phyloP scores from a whole-genome alignment of 2,888 invertebrate genomes.

The Lingula anatina region DNA sequence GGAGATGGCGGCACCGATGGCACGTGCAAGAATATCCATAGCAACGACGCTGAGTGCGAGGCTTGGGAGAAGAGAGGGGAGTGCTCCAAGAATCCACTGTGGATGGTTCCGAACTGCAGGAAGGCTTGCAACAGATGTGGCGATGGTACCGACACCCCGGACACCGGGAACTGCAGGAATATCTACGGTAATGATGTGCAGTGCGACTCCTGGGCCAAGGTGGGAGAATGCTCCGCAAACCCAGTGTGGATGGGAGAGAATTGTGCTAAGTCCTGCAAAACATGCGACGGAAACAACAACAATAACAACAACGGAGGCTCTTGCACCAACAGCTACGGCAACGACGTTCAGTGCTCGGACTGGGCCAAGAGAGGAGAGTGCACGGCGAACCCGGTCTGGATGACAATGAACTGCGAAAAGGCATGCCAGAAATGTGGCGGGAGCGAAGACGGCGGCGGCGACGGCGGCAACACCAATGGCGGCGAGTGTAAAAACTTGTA shows the following conservation, averaged over 20 bases:
- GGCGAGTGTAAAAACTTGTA: neutral
- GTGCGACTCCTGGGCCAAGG: slow-evolving; percentile 11
- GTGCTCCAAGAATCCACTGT: slow-evolving; percentile 6
- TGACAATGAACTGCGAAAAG: slow-evolving; percentile 30
- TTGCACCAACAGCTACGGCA: slow-evolving; percentile 3
- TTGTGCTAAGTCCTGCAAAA: slow-evolving; percentile 8
- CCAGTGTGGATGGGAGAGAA: slow-evolving; percentile 11
- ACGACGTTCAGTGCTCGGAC: slow-evolving; percentile 20
- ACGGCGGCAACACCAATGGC: slow-evolving; percentile 1
- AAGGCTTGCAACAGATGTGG: slow-evolving; percentile 6
- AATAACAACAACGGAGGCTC: neutral
- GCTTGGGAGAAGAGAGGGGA: slow-evolving; percentile 5
- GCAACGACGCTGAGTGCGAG: slow-evolving; percentile 4
- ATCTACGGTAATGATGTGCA: slow-evolving; percentile 4
- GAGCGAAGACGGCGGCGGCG: neutral
- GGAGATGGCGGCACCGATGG: neutral
- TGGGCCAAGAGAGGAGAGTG: slow-evolving; percentile 38
- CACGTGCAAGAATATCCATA: neutral
- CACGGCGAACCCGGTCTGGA: slow-evolving; percentile 34
- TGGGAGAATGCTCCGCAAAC: slow-evolving; percentile 10
- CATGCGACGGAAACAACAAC: neutral
- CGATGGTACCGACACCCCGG: neutral
- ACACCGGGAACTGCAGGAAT: neutral
- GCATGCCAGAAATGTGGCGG: slow-evolving; percentile 21
- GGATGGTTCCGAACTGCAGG: slow-evolving; percentile 8